phyloP scores from a whole-genome alignment of 2,797 vertebrate genomes.

The Nannoperca obscura region DNA sequence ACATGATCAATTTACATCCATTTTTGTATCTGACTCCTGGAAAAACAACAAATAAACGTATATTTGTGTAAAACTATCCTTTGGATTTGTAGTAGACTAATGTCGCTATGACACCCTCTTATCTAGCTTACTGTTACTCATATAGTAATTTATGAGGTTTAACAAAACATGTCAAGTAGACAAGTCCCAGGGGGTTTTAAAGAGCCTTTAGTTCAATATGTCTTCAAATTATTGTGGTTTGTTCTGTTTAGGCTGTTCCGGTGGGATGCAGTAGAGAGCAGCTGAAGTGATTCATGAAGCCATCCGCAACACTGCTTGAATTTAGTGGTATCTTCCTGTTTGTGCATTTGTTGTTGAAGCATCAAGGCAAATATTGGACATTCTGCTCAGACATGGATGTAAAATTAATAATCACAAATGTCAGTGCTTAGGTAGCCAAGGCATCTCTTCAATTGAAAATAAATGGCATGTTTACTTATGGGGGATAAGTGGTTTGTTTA shows the following conservation, averaged over 20 bases:
- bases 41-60: background rate
- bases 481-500: constrained; percentile 37
- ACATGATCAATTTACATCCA: background rate
- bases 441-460: constrained; percentile 7
- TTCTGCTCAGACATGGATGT: constrained; percentile 3
- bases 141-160: background rate
- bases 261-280: background rate
- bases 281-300: constrained; percentile 10
- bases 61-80: background rate
- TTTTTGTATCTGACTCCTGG: background rate
- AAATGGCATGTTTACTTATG: constrained; percentile 29
- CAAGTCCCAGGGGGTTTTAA: constrained; percentile 11
- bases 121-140: background rate
- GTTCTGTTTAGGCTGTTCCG: constrained; percentile 1
- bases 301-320: background rate
- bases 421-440: background rate
- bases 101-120: too few relatives aligned
- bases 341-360: background rate
- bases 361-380: background rate
- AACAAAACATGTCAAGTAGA: background rate
- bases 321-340: background rate
- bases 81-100: background rate
- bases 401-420: constrained; percentile 42
- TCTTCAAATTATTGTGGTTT: constrained; percentile 36
- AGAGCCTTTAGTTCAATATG: constrained; percentile 21